Evolutionary conservation across 2,113 vertebrate species (phyloP).

Genomic region (Todiramphus chloris): DNA sequence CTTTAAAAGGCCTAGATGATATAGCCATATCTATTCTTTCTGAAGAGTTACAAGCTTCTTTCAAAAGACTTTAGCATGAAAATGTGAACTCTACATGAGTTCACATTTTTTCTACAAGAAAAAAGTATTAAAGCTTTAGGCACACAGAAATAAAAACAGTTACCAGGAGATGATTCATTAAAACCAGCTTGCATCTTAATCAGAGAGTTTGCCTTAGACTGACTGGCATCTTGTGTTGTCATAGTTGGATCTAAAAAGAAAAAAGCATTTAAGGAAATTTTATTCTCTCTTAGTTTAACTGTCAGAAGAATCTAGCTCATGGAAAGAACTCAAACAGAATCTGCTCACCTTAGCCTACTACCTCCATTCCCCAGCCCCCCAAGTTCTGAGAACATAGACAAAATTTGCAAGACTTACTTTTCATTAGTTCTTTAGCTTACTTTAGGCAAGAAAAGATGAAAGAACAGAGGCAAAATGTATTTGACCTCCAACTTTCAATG

Average conservation of each 20-base stretch:
- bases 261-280: not conserved
- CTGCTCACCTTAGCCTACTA: not conserved
- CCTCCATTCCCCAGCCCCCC: not conserved
- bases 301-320: not conserved
- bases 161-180: conserved; percentile 24
- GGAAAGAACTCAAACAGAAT: not conserved
- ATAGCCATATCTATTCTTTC: not conserved
- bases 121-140: not conserved
- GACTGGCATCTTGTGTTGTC: not conserved
- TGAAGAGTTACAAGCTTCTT: not conserved
- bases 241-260: not conserved
- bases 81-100: not conserved
- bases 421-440: not conserved
- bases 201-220: not conserved
- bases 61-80: not conserved
- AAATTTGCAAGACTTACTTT: fast-evolving
- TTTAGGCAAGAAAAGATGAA: not conserved
- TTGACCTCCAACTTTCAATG: not conserved
- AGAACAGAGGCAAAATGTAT: not conserved
- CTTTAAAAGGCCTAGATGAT: not conserved
- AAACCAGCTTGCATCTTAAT: not conserved
- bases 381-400: not conserved
- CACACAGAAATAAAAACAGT: not conserved
- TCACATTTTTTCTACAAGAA: not conserved
- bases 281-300: not conserved